Evolutionary conservation across 2,888 invertebrate genomes (phyloP).

Genomic region (Drosophila affinis): DNA sequence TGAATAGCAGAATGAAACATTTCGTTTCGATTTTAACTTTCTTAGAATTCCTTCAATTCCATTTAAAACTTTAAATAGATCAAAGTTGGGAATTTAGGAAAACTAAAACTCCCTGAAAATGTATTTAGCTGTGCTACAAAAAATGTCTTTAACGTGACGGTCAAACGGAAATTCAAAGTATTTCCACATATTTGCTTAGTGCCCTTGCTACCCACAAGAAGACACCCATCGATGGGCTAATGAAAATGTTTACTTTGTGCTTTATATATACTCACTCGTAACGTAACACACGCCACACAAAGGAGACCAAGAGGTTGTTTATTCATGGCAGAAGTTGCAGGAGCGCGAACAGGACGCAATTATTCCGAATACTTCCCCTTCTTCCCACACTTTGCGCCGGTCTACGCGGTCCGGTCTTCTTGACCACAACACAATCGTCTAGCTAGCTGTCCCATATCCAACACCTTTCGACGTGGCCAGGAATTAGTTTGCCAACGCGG

Average conservation of each 20-base stretch:
- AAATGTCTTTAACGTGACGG: neutral
- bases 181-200: slow-evolving; percentile 49
- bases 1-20: too few relatives aligned
- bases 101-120: too few relatives aligned
- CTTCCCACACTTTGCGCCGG: slow-evolving; percentile 16
- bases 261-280: neutral
- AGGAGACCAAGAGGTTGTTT: slow-evolving; percentile 45
- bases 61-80: too few relatives aligned
- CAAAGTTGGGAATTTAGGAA: too few relatives aligned
- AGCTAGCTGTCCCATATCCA: slow-evolving; percentile 72
- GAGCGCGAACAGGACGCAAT: slow-evolving; percentile 69
- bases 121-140: neutral
- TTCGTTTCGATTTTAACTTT: too few relatives aligned
- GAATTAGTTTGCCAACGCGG: slow-evolving; percentile 72
- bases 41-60: too few relatives aligned
- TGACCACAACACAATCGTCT: slow-evolving; percentile 51
- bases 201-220: too few relatives aligned
- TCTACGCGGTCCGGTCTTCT: slow-evolving; percentile 18
- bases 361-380: slow-evolving; percentile 45
- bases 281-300: slow-evolving; percentile 12
- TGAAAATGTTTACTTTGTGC: slow-evolving; percentile 46
- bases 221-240: slow-evolving; percentile 34
- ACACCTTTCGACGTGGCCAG: slow-evolving; percentile 68
- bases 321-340: slow-evolving; percentile 45
- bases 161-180: slow-evolving; percentile 9